Conservation (phyloP, 1,140 invertebrate species). For the Colletes latitarsis region DNA sequence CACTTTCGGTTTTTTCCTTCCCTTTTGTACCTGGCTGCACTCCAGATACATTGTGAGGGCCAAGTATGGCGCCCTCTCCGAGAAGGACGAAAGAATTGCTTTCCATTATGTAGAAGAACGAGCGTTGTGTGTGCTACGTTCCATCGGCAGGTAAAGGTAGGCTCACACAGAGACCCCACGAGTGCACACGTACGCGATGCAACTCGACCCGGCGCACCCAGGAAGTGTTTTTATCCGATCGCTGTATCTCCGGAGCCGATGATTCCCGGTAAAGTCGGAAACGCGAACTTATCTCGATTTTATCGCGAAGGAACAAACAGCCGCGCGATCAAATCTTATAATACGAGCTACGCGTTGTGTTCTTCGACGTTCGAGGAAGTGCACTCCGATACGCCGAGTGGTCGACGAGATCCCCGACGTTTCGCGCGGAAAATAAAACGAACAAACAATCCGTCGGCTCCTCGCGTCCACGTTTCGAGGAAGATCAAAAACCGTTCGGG, state of each 20-base stretch:
- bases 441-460: neutral
- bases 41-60: conserved; percentile 33
- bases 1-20: conserved; percentile 5
- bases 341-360: neutral
- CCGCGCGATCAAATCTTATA: neutral
- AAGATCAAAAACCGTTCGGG: neutral
- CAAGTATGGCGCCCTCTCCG: conserved; percentile 18
- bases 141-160: conserved; percentile 32
- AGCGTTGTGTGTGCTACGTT: conserved; percentile 11
- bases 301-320: conserved; percentile 41
- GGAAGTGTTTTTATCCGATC: conserved; percentile 58
- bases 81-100: conserved; percentile 44
- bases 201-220: conserved; percentile 37
- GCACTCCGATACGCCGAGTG: neutral
- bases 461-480: neutral
- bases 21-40: conserved; percentile 45
- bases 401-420: neutral
- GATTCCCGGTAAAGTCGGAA: conserved; percentile 50
- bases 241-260: conserved; percentile 43
- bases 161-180: neutral
- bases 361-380: neutral
- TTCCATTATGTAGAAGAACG: conserved; percentile 44
- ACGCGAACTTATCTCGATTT: conserved; percentile 53
- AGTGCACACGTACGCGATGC: neutral
- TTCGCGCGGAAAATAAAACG: neutral